A percentile compares a stretch with the other conserved stretches of the same genome.
Evolutionary conservation across 1,140 invertebrate species (phyloP).

Genomic region (Psilanteris sp.): DNA sequence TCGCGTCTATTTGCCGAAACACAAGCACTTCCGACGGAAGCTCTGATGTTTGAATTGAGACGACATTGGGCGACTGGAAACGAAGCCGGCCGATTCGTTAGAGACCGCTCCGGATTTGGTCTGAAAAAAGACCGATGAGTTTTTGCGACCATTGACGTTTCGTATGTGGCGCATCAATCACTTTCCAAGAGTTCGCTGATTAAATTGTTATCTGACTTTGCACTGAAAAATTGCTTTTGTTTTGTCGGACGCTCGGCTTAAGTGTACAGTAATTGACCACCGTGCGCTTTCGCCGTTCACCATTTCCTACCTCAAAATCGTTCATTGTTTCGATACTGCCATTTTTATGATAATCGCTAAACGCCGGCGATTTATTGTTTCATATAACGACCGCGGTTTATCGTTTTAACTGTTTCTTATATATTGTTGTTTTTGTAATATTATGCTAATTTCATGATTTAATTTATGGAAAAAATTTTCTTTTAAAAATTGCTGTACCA

Average conservation of each 20-base stretch:
- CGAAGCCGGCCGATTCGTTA: constrained; percentile 44
- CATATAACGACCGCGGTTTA: too few species aligned
- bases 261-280: constrained; percentile 12
- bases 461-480: too few species aligned
- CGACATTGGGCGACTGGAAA: constrained; percentile 38
- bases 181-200: constrained; percentile 36
- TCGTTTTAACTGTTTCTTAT: too few species aligned
- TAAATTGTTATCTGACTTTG: constrained; percentile 28
- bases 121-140: constrained; percentile 28
- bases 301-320: too few species aligned
- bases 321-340: too few species aligned
- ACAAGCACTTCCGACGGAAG: constrained; percentile 63
- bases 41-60: constrained; percentile 58
- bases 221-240: constrained; percentile 46
- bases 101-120: constrained; percentile 13
- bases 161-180: constrained; percentile 47
- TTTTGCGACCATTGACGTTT: constrained; percentile 52
- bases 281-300: constrained; percentile 1
- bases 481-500: too few species aligned
- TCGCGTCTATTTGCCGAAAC: constrained; percentile 54
- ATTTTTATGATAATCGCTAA: too few species aligned
- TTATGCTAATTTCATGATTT: too few species aligned
- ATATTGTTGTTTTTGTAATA: too few species aligned
- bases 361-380: too few species aligned
- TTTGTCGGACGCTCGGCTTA: neutral